A percentile compares a stretch with the other conserved stretches of the same genome.
These are phyloP conservation scores for Latheticus oryzae DNA, from an alignment of 2,888 invertebrate genomes.

Conservation along the genomic window DNA sequence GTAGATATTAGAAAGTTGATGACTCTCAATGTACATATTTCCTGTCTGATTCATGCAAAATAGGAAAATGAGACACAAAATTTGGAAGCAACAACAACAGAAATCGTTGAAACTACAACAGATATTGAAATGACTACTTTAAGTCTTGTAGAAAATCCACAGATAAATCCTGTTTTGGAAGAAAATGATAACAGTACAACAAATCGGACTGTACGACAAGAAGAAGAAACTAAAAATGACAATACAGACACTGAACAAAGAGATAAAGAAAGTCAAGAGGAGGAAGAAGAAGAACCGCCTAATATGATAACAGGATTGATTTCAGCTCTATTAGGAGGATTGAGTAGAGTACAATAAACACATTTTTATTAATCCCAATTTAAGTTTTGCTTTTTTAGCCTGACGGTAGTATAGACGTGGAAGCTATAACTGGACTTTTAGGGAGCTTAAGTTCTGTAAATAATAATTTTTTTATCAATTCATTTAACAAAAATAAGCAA, in stretches of 20 bases:
- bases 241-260: slow-evolving; percentile 2
- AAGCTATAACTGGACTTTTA: slow-evolving; percentile 62
- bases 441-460: slow-evolving; percentile 64
- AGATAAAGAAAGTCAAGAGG: slow-evolving; percentile 46
- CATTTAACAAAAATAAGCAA: slow-evolving; percentile 8
- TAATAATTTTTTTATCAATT: slow-evolving; percentile 27
- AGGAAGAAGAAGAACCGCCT: slow-evolving; percentile 58
- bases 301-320: slow-evolving; percentile 62
- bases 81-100: slow-evolving; percentile 23
- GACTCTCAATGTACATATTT: slow-evolving; percentile 29
- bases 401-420: slow-evolving; percentile 63
- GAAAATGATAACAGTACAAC: slow-evolving; percentile 11
- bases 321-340: slow-evolving; percentile 62
- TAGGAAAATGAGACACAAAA: slow-evolving; percentile 15
- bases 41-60: slow-evolving; percentile 12
- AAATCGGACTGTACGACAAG: slow-evolving; percentile 19
- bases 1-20: slow-evolving; percentile 27
- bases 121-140: slow-evolving; percentile 5
- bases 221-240: slow-evolving; percentile 12
- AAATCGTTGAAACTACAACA: slow-evolving; percentile 8
- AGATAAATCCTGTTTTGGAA: slow-evolving; percentile 15
- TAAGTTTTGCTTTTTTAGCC: slow-evolving; percentile 55
- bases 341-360: slow-evolving; percentile 55
- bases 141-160: neutral
- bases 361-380: neutral